Evolutionary conservation across 2,113 vertebrate genomes (phyloP), one percentile per base, ranked within the genome.

Genomic region (Datnioides undecimradiatus): DNA sequence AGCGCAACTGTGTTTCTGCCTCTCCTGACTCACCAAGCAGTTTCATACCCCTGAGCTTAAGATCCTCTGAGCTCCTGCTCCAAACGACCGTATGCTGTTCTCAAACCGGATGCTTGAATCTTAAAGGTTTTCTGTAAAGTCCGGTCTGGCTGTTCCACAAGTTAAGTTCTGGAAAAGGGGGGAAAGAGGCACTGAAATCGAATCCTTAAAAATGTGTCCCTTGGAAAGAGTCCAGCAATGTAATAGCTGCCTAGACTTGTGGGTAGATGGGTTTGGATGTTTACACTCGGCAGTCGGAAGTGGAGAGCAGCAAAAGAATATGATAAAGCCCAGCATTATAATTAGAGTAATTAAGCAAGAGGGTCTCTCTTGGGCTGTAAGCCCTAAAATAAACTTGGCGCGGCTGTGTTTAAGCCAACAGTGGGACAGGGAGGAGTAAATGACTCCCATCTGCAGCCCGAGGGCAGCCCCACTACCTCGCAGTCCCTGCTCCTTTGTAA

Each of bases 171-270:
- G 64, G 67, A 87, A 91, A 73, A 72, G 55, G 85, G 73, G 55
- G 85, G 81, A 88, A 87, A 83, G 83, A 88, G 67, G 67, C 84
- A 69, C 73, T 93, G 94, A 93, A 95, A 95, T 88, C 5, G 69
- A 94, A 94, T 92, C 92, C 93, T 88, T 87, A 93, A 93, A 94
- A 94, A 95, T 94, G 91, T 89, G 89, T 89, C 71, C 88, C 73
- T 93, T 95, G 94, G 93, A 89, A 70, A 1, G 57, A 36, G 78
- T 93, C 92, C 93, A 93, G 77, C 52, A 8, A 74, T 54, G 86
- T 90, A 93, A 94, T 91, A 81, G 91, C 86, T 87, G 86, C 83
- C 91, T 82, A 66, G 76, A 83, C 85, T 84, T 89, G 89, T 88
- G 92, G 91, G 84, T 87, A 85, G 78, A 87, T 84, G 68, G 76